A percentile compares a stretch with the other conserved stretches of the same genome.
Evolutionary conservation across 2,888 invertebrate species (phyloP).

Genomic region (Plemyria rubiginata): DNA sequence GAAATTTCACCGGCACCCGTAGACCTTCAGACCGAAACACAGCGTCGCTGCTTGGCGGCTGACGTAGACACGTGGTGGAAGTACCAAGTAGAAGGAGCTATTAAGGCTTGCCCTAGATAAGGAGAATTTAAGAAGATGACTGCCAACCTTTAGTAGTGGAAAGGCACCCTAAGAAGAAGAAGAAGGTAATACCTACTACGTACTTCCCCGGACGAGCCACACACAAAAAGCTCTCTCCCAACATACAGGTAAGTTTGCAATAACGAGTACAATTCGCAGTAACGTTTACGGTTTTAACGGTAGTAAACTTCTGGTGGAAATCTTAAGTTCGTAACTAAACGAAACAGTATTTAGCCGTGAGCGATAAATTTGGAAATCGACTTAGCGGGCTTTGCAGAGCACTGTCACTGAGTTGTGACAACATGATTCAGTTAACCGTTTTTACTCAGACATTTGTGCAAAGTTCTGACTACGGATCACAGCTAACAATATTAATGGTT

Average conservation of each 20-base stretch:
- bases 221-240: too few relatives aligned
- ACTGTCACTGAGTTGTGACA: conserved; percentile 41
- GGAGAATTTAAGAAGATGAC: too few relatives aligned
- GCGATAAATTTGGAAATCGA: conserved; percentile 42
- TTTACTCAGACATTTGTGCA: conserved; percentile 24
- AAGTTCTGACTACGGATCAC: conserved; percentile 26
- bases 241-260: neutral
- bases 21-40: too few relatives aligned
- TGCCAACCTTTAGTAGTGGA: too few relatives aligned
- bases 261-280: neutral
- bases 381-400: conserved; percentile 39
- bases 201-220: too few relatives aligned
- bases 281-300: neutral
- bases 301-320: conserved; percentile 8
- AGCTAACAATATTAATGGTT: conserved; percentile 14
- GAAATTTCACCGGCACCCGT: too few relatives aligned
- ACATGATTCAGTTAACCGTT: conserved; percentile 40
- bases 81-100: too few relatives aligned
- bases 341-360: conserved; percentile 34
- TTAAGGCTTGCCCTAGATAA: too few relatives aligned
- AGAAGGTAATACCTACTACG: too few relatives aligned
- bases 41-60: too few relatives aligned
- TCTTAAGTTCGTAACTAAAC: conserved; percentile 30
- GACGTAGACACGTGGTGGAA: too few relatives aligned
- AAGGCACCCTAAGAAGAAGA: too few relatives aligned